Conservation (phyloP, 2,888 invertebrate genomes). For the Cryptocheilus praepositus region DNA sequence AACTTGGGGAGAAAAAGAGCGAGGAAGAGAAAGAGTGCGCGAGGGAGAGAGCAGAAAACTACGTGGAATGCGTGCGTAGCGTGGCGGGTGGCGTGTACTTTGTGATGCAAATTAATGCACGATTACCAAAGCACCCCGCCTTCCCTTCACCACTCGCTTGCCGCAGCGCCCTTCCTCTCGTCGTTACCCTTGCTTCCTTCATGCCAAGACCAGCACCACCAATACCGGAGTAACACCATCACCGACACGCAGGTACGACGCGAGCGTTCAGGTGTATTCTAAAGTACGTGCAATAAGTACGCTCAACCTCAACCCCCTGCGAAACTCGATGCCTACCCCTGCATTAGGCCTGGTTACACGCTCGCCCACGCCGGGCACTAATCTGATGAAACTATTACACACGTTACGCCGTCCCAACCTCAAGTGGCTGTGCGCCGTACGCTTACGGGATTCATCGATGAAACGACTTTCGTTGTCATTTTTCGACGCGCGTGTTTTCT, state of each 20-base stretch:
- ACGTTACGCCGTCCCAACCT: slow-evolving; percentile 57
- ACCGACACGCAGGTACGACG: neutral
- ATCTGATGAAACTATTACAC: slow-evolving; percentile 71
- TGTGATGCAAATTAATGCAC: slow-evolving; percentile 74
- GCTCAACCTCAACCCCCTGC: slow-evolving; percentile 35
- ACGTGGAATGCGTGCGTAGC: slow-evolving; percentile 69
- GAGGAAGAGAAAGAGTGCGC: too few species aligned
- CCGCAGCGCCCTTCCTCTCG: neutral
- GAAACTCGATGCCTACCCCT: slow-evolving; percentile 58
- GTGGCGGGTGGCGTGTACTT: slow-evolving; percentile 72
- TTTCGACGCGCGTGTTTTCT: too few species aligned
- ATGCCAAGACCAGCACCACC: slow-evolving; percentile 36
- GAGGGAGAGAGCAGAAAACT: slow-evolving; percentile 56
- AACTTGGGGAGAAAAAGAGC: slow-evolving; percentile 4
- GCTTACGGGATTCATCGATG: neutral
- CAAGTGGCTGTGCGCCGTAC: slow-evolving; percentile 14
- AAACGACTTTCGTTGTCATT: neutral
- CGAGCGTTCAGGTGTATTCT: slow-evolving; percentile 31
- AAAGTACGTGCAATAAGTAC: slow-evolving; percentile 41
- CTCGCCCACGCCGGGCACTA: slow-evolving; percentile 49
- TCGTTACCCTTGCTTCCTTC: slow-evolving; percentile 35
- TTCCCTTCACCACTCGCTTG: slow-evolving; percentile 13
- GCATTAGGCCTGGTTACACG: slow-evolving; percentile 62
- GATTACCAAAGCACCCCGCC: slow-evolving; percentile 67
- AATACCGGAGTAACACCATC: neutral